Base-by-base conservation (phyloP, 2,797 vertebrate genomes). In the Dromococcyx pavoninus region DNA sequence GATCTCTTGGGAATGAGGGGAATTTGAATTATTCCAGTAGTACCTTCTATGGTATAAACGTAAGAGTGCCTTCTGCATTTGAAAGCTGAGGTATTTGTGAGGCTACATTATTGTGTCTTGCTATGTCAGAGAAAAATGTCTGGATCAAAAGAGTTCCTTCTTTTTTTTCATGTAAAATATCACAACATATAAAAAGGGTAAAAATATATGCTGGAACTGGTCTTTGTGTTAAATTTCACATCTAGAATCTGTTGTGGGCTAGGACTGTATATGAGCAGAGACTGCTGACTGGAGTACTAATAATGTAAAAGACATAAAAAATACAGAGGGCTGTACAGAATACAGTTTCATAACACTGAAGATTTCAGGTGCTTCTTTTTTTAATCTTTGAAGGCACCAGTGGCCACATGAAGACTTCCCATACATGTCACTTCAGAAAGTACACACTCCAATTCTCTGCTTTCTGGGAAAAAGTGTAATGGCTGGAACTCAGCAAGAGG, bases 41-140 rank as follows among this genome's bases (percentile, higher is more conserved):
- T 37, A 88, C 88, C 93, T 96, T 95, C 86, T 94, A 94, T 78
- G 88, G 83, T 94, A 91, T 93, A 88, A 96, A 94, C 0, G 39
- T 79, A 58, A 84, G 62, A 81, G 32, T 81, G 79, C 16, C 28
- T 86, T 88, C 74, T 90, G 71, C 32, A 18, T 81, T 84, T 86
- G 76, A 86, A 95, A 88, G 24, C 58, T 88, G 62, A 90, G 66
- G 80, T 91, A 94, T 96, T 90, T 90, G 70, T 78, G 74, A 93
- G 35, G 32, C 33, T 76, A 75, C 27, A 44, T 89, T 81, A 84
- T 58, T 75, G 23, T 1, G 1, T 66, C 78, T 85, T 80, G 32
- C 28, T 66, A 43, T 73, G 41, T 86, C 79, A 89, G 28, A 89
- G 61, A 88, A 95, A 95, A 94, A 91, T 88, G 37, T 48, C 77